phyloP scores from a whole-genome alignment of 2,888 invertebrate genomes.

The Myopa testacea region DNA sequence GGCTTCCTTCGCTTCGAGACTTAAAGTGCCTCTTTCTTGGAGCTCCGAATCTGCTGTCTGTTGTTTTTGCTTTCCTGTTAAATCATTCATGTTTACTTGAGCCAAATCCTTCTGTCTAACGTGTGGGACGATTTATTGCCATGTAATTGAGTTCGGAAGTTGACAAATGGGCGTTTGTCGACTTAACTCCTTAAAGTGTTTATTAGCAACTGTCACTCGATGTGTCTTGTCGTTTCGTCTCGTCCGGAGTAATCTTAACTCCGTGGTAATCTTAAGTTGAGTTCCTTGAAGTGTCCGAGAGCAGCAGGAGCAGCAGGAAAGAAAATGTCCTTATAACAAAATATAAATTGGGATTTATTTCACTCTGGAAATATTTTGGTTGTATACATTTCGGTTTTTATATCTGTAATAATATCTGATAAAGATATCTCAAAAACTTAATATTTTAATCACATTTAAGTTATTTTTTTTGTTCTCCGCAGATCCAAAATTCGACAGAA shows the following conservation, averaged over 20 bases:
- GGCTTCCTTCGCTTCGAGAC: neutral
- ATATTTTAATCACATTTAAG: too few species aligned
- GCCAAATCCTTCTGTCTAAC: slow-evolving; percentile 33
- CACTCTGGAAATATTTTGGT: too few species aligned
- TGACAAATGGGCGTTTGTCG: slow-evolving; percentile 49
- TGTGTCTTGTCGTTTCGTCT: neutral
- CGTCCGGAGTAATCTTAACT: slow-evolving; percentile 3
- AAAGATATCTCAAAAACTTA: too few species aligned
- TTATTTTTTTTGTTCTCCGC: too few species aligned
- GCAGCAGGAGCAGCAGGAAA: neutral
- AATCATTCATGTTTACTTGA: slow-evolving; percentile 44
- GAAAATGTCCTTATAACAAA: too few species aligned
- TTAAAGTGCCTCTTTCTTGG: neutral
- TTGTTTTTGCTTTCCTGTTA: slow-evolving; percentile 48
- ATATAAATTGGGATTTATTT: too few species aligned
- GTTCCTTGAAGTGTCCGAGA: neutral
- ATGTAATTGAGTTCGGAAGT: slow-evolving; percentile 48
- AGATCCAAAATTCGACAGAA: too few species aligned
- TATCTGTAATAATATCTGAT: too few species aligned
- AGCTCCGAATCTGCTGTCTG: slow-evolving; percentile 11
- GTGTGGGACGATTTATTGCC: slow-evolving; percentile 47
- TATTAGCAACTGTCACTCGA: slow-evolving; percentile 7
- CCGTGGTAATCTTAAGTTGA: neutral
- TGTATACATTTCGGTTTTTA: too few species aligned
- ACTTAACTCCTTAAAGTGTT: slow-evolving; percentile 31